Evolutionary conservation across 2,797 vertebrate genomes (phyloP).

Genomic region (Corythornis leucogaster): DNA sequence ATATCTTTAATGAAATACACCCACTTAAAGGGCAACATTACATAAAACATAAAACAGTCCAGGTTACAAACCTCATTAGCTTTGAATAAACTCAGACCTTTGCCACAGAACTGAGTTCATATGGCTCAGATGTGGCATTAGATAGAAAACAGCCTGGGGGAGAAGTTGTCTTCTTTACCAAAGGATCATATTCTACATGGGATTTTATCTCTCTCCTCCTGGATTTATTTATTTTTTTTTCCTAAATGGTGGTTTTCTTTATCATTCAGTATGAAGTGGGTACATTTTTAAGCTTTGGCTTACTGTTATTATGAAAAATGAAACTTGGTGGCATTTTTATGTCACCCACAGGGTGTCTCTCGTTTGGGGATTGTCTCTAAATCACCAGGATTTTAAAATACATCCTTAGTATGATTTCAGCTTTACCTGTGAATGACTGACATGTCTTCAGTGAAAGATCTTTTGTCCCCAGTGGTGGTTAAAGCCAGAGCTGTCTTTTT

Average conservation of each 20-base stretch:
- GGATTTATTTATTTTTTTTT: not conserved
- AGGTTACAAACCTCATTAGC: not conserved
- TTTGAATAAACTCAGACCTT: not conserved
- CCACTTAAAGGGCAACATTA: not conserved
- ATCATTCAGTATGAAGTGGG: not conserved
- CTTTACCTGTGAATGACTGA: not conserved
- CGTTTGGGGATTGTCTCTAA: not conserved
- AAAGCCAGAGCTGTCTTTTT: slow-evolving; percentile 35
- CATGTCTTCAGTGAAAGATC: slow-evolving; percentile 8
- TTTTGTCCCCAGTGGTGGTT: slow-evolving; percentile 5
- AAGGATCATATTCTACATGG: not conserved
- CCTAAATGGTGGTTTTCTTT: not conserved
- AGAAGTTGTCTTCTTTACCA: not conserved
- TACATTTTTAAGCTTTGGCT: not conserved
- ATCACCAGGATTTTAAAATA: not conserved
- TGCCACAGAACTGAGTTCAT: not conserved
- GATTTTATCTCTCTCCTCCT: not conserved
- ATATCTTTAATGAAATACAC: not conserved
- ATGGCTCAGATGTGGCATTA: not conserved
- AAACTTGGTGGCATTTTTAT: not conserved
- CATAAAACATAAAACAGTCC: not conserved
- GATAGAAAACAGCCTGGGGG: not conserved
- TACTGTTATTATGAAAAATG: not conserved
- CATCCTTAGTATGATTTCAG: not conserved
- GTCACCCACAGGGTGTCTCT: not conserved